These are phyloP conservation scores for Vanacampus margaritifer DNA, from an alignment of 2,113 vertebrate species.

Conservation along the genomic window DNA sequence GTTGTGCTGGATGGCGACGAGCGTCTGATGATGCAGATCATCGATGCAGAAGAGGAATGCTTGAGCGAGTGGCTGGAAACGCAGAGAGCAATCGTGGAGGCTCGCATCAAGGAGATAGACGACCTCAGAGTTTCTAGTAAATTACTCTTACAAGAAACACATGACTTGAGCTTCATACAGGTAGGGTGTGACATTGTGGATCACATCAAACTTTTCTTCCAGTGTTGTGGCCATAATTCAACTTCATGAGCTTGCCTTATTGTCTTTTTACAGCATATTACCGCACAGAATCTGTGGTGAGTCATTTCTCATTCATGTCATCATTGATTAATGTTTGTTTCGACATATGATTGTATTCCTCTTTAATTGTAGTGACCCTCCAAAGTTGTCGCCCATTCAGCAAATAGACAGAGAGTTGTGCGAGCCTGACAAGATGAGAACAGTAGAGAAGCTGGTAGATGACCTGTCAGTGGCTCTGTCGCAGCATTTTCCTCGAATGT, in stretches of 20 bases:
- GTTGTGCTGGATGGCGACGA: conserved; percentile 66
- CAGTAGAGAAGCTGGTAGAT: conserved; percentile 64
- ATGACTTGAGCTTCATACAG: conserved; percentile 63
- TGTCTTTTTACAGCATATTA: conserved; percentile 58
- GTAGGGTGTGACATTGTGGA: conserved; percentile 23
- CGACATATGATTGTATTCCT: neutral
- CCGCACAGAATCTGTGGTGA: conserved; percentile 64
- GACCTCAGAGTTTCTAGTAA: conserved; percentile 53
- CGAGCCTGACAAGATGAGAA: conserved; percentile 59
- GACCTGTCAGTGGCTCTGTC: conserved; percentile 62
- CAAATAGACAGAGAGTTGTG: conserved; percentile 49
- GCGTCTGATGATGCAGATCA: conserved; percentile 70
- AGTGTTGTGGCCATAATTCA: neutral
- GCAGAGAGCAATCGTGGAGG: conserved; percentile 51
- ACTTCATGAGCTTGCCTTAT: neutral
- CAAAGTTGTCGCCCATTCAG: conserved; percentile 50
- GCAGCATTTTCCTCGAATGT: conserved; percentile 66
- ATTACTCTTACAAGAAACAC: conserved; percentile 59
- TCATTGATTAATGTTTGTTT: neutral
- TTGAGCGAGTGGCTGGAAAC: conserved; percentile 62
- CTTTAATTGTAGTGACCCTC: conserved; percentile 41
- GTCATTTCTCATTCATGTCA: conserved; percentile 14
- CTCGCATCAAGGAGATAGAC: conserved; percentile 59
- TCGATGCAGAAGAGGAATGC: conserved; percentile 66
- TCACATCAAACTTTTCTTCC: neutral